Base-by-base conservation (phyloP, 2,888 invertebrate species). In the Tenthredo notha region DNA sequence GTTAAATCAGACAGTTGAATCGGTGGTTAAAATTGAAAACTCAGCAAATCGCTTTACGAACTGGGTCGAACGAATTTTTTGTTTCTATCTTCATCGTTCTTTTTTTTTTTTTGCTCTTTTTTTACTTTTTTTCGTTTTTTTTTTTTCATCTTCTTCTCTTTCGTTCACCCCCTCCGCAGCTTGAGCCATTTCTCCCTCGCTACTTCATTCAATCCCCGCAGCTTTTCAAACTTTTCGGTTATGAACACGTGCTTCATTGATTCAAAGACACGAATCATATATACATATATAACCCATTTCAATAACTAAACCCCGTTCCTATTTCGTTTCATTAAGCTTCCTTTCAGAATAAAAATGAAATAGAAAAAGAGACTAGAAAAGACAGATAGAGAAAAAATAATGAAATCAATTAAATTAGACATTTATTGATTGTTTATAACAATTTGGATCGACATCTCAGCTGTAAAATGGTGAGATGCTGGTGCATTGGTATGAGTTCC, bases 1-100 rank as follows among this genome's bases (percentile, higher is more conserved):
- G 47, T 80, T 21, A 40, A 80, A 80, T 61, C 80, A 80, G 80
- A 80, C 80, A 80, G 33, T 80, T 61, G 58, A 80, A 80, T 80
- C 80, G 80, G 33, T 61, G 80, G 80, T 80, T 80, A 61, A 80
- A 80, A 80, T 80, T 80, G 80, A 80, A 80, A 80, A 80, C 80
- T 80, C 80, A 61, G 58, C 80, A 61, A 80, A 80, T 80, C 58
- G 80, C 80, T 80, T 80, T 61, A 61, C 37, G 58, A 80, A 80
- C 80, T 80, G 21, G 80, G 80, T 80, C 80, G 40, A 3, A 18
- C 15, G 12, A 80, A 61, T 37, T 80, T 61, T 58, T 25, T n/a
- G 29, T 40, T 40, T 37, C 40, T 21, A 18, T 54, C 6, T 33
- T 15, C 10, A 40, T 25, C 37, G 37, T 37, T 40, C 40, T 40